These are phyloP conservation scores for Enteromius trimaculatus DNA, from an alignment of 2,797 vertebrate species.

Conservation along the genomic window DNA sequence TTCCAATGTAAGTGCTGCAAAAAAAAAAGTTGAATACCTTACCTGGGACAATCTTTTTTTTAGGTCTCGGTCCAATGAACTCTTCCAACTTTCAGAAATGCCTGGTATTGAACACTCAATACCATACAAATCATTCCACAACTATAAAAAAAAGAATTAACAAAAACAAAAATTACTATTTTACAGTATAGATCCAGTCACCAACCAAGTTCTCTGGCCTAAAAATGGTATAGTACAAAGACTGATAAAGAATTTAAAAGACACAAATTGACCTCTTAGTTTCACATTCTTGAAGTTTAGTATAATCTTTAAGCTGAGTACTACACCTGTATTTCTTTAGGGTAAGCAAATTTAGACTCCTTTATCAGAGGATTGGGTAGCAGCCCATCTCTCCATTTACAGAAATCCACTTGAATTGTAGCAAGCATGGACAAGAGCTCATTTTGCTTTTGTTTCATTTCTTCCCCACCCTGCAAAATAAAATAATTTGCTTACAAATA, in stretches of 20 bases:
- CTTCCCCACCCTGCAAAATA: constrained; percentile 36
- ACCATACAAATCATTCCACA: constrained; percentile 74
- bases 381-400: constrained; percentile 61
- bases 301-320: neutral
- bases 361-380: constrained; percentile 49
- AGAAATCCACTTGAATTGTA: constrained; percentile 21
- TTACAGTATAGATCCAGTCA: neutral
- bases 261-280: neutral
- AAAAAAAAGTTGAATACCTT: neutral
- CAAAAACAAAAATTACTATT: neutral
- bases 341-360: constrained; percentile 41
- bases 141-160: constrained; percentile 62
- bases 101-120: constrained; percentile 65
- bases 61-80: constrained; percentile 64
- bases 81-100: constrained; percentile 65
- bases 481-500: neutral
- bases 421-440: constrained; percentile 16
- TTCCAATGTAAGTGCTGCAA: neutral
- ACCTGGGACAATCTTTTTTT: constrained; percentile 72
- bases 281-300: neutral
- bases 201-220: neutral
- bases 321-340: constrained; percentile 71
- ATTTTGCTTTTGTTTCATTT: constrained; percentile 22
- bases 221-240: neutral
- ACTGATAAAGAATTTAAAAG: neutral